These are phyloP conservation scores for Drosophila lacteicornis DNA, from an alignment of 1,140 invertebrate genomes.

Conservation along the genomic window DNA sequence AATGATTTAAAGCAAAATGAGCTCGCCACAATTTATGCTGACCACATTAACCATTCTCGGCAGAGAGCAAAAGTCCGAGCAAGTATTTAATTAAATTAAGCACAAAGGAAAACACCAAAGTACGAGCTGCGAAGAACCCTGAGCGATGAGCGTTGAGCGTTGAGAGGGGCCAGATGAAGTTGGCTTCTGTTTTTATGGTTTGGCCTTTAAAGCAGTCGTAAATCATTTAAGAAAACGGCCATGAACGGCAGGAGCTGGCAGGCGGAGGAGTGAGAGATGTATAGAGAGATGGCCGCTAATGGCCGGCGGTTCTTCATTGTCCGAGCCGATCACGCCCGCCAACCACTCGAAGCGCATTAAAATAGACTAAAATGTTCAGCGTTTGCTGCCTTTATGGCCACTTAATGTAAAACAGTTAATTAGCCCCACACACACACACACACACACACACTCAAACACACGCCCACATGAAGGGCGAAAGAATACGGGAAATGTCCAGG, in stretches of 20 bases:
- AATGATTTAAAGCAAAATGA: conserved; percentile 80
- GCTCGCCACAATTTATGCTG: conserved; percentile 76
- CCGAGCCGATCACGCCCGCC: conserved; percentile 73
- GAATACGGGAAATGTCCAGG: conserved; percentile 42
- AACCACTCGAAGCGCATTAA: conserved; percentile 63
- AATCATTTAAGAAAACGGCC: conserved; percentile 69
- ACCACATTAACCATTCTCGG: conserved; percentile 76
- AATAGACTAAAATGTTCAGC: conserved; percentile 74
- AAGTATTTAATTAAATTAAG: conserved; percentile 81
- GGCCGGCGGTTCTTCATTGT: conserved; percentile 59
- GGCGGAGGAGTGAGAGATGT: conserved; percentile 17
- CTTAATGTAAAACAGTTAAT: conserved; percentile 84
- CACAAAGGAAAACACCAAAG: conserved; percentile 63
- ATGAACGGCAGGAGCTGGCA: conserved; percentile 6
- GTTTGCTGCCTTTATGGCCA: conserved; percentile 69
- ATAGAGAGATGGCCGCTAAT: conserved; percentile 55
- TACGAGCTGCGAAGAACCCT: conserved; percentile 10
- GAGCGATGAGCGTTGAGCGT: neutral
- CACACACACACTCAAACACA: conserved; percentile 18
- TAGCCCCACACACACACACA: conserved; percentile 55
- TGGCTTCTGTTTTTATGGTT: conserved; percentile 61
- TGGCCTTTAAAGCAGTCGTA: conserved; percentile 70
- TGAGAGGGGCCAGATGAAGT: conserved; percentile 25
- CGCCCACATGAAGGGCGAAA: conserved; percentile 6
- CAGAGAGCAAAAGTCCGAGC: conserved; percentile 61